Conservation (phyloP, 2,797 vertebrate species). For the Clarias pachynema region DNA sequence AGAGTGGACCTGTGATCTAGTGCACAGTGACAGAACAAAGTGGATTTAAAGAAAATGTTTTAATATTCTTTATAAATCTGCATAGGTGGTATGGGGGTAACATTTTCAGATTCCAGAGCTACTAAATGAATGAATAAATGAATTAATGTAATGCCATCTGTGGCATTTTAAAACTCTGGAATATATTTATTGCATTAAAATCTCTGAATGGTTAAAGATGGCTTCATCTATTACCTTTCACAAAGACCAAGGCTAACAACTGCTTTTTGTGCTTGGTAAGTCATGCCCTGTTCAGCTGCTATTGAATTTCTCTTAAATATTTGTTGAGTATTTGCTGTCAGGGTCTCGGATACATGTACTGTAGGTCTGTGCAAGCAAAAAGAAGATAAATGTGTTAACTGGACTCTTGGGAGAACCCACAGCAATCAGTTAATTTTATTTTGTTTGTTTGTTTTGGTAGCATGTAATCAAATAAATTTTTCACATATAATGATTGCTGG, state of each 20-base stretch:
- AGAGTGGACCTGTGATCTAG: not conserved
- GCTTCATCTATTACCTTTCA: not conserved
- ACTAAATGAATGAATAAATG: not conserved
- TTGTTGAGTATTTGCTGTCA: not conserved
- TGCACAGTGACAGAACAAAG: not conserved
- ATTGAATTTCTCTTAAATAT: slow-evolving; percentile 6
- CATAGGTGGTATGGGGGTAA: not conserved
- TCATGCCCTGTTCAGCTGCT: not conserved
- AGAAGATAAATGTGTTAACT: not conserved
- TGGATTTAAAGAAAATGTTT: not conserved
- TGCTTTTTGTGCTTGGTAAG: not conserved
- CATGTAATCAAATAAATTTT: not conserved
- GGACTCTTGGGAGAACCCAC: not conserved
- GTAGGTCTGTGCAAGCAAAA: not conserved
- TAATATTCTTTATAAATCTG: not conserved
- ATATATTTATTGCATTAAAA: not conserved
- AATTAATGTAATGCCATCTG: not conserved
- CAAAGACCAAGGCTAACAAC: slow-evolving; percentile 13
- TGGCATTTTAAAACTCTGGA: not conserved
- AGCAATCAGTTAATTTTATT: not conserved
- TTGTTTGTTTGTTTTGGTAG: not conserved
- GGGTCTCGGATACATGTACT: not conserved
- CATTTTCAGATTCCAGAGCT: not conserved
- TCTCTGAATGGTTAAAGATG: not conserved
- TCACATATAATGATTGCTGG: not conserved